Conservation (phyloP, 1,140 invertebrate species). For the Microplitis demolitor region DNA sequence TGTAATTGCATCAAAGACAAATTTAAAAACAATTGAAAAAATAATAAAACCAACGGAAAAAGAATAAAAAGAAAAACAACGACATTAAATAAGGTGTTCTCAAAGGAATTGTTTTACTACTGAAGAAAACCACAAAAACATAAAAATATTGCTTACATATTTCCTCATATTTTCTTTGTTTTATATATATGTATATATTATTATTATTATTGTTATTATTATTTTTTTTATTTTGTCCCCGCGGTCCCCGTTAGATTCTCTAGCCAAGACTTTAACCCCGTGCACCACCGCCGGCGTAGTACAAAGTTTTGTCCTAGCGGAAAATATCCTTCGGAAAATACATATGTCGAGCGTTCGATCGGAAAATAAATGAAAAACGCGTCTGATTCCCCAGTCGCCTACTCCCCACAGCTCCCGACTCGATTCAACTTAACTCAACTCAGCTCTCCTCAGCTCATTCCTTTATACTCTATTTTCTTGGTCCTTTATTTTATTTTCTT, state of each 20-base stretch:
- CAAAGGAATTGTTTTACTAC: too few species aligned
- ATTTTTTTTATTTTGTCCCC: not conserved
- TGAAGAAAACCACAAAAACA: too few species aligned
- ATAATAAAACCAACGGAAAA: too few species aligned
- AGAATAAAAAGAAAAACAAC: too few species aligned
- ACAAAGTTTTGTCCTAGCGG: constrained; percentile 17
- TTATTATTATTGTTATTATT: too few species aligned
- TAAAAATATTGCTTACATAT: too few species aligned
- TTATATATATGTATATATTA: too few species aligned
- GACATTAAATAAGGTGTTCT: too few species aligned
- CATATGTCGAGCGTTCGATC: constrained; percentile 25
- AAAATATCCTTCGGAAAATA: constrained; percentile 25
- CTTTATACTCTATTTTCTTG: not conserved
- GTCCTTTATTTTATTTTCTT: too few species aligned
- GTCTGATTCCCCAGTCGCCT: constrained; percentile 17
- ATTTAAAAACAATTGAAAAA: too few species aligned
- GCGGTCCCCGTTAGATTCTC: not conserved
- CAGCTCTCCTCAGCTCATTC: not conserved
- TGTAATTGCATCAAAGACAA: too few species aligned
- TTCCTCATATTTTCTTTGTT: too few species aligned
- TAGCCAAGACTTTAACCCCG: not conserved
- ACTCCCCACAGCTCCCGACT: not conserved
- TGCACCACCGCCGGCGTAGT: not conserved
- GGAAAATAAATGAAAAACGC: constrained; percentile 34
- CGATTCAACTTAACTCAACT: not conserved